Evolutionary conservation across 2,888 invertebrate genomes (phyloP).

Genomic region (Scaptomyza reducta): DNA sequence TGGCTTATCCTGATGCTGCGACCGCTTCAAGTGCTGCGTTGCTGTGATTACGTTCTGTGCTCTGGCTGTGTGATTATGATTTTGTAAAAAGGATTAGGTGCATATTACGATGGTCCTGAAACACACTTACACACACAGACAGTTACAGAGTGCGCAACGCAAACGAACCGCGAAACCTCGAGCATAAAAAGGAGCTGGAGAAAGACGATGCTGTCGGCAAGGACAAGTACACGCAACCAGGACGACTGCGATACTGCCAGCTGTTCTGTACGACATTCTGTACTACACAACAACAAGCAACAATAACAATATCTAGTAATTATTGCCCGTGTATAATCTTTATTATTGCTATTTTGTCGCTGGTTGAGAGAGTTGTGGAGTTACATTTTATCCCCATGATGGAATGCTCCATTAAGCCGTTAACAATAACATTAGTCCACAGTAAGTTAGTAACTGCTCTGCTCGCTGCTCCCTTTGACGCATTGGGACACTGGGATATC

Average conservation of each 20-base stretch:
- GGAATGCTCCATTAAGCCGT: slow-evolving; percentile 79
- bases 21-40: slow-evolving; percentile 42
- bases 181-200: slow-evolving; percentile 54
- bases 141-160: slow-evolving; percentile 34
- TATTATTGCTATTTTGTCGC: slow-evolving; percentile 71
- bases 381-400: slow-evolving; percentile 55
- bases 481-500: slow-evolving; percentile 26
- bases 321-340: slow-evolving; percentile 78
- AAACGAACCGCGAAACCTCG: slow-evolving; percentile 75
- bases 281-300: slow-evolving; percentile 16
- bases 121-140: slow-evolving; percentile 25
- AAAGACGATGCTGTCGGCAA: slow-evolving; percentile 51
- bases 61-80: slow-evolving; percentile 69
- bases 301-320: slow-evolving; percentile 63
- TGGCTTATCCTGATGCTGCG: slow-evolving; percentile 35
- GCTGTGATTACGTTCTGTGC: slow-evolving; percentile 74
- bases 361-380: slow-evolving; percentile 26
- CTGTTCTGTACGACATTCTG: slow-evolving; percentile 41
- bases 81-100: slow-evolving; percentile 78
- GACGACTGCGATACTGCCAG: slow-evolving; percentile 36
- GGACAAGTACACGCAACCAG: slow-evolving; percentile 41
- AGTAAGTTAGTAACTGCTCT: slow-evolving; percentile 41
- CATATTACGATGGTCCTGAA: slow-evolving; percentile 66
- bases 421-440: slow-evolving; percentile 71
- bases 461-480: slow-evolving; percentile 29